Evolutionary conservation across 2,888 invertebrate genomes (phyloP), one percentile per base, ranked within the genome.

Genomic region (Monochamus alternatus): DNA sequence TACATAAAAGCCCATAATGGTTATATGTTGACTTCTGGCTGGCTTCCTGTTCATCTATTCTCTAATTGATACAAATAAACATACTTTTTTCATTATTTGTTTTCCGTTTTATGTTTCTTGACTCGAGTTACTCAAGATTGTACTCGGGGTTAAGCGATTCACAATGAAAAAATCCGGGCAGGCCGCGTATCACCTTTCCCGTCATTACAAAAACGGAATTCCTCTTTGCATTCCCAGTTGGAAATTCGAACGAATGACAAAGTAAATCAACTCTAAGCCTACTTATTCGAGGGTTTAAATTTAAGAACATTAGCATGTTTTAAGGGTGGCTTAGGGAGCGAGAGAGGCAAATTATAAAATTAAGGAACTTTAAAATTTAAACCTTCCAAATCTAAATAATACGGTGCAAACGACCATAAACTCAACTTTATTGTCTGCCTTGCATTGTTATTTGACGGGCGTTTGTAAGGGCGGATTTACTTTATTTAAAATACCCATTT

Each of bases 351-450:
- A 71, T 71, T 71, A 71, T 62, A 71, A 63, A 71, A 71, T 71
- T 71, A 71, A 71, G 71, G 47, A 71, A 71, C 71, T 51, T 55
- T 71, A 67, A 63, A 71, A 51, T 62, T 63, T 71, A 71, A 71
- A 71, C 63, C 71, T 71, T 71, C 63, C 52, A 63, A 71, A 63
- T 71, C 71, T 63, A 71, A 71, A 71, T 63, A 71, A 71, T 31
- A 52, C 71, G 52, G 71, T 63, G 63, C 71, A 38, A 62, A 63
- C 52, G 71, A 43, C 63, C 71, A 55, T 71, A 71, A 71, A 71
- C 71, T 71, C 38, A 63, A 71, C 63, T 71, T 71, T 71, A 71
- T 63, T 55, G 44, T 63, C 62, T 63, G 63, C 38, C 63, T n/a
- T 47, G 38, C 22, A 30, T 38, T 31, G 38, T 63, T 62, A 71